Base-by-base conservation (phyloP, 2,797 vertebrate species). In the Arrhamphus sclerolepis region DNA sequence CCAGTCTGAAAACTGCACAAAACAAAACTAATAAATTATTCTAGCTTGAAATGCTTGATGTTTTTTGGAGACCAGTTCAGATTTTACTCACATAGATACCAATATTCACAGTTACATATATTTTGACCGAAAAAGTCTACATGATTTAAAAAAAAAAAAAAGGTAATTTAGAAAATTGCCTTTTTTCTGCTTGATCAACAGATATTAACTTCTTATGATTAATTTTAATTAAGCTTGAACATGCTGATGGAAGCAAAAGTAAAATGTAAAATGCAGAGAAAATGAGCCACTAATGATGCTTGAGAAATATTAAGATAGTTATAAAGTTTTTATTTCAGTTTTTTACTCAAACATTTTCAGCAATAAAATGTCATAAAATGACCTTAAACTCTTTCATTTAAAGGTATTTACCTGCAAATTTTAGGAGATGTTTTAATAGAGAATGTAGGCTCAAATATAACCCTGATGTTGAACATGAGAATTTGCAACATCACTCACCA, bases 171-270 rank as follows among this genome's bases (percentile, higher is more conserved):
- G 40, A 11, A 29, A 46, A 47, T 18, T 63, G 66, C 21, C 67
- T 68, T 56, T 22, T 50, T 73, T 56, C 31, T 28, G 44, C 70
- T 53, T 62, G 57, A 2, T 39, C 31, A 56, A 66, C 20, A 46
- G 42, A 53, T 47, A 46, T 39, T 42, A 77, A 62, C 63, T 56
- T 60, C 56, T 81, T 74, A 66, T 54, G 75, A 77, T 74, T 80
- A 53, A 13, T 79, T 81, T 73, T 80, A 80, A 80, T 72, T 72
- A 75, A 66, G 70, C 72, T 72, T 66, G 71, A 83, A 73, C 50
- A 62, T 76, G 67, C 66, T 66, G 64, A 84, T 61, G 60, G 62
- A 70, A 76, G 66, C 43, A 59, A 56, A 75, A 76, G 66, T 60
- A 52, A 62, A 62, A 64, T 71, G 67, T 64, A 78, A 62, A 43